Conservation (phyloP, 2,797 vertebrate species). For the Decapterus maruadsi region DNA sequence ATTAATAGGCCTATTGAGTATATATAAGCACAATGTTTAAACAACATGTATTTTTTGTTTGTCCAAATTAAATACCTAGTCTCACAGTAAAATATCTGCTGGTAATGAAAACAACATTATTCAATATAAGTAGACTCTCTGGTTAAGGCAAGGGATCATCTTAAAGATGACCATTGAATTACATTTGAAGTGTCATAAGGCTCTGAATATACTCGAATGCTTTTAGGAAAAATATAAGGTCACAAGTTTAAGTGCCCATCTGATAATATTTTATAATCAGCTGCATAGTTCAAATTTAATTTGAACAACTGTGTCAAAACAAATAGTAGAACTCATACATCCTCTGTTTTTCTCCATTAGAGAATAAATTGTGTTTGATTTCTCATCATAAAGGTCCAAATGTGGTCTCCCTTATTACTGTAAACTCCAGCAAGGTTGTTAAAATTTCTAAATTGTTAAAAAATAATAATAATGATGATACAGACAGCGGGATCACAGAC, state of each 20-base stretch:
- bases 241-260: neutral
- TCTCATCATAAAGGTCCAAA: neutral
- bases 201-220: too few relatives aligned
- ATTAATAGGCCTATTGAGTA: neutral
- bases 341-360: neutral
- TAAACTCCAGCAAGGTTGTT: neutral
- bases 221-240: too few relatives aligned
- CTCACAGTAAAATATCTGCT: neutral
- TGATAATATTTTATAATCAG: neutral
- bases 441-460: neutral
- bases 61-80: neutral
- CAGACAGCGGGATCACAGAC: neutral
- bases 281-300: neutral
- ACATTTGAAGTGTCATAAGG: too few relatives aligned
- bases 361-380: neutral
- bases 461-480: neutral
- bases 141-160: neutral
- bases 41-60: too few relatives aligned
- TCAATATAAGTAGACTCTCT: neutral
- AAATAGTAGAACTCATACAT: neutral
- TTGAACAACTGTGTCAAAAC: neutral
- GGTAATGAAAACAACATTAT: neutral
- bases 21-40: neutral
- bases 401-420: neutral
- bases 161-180: too few relatives aligned